A percentile compares a stretch with the other conserved stretches of the same genome.
phyloP scores from a whole-genome alignment of 2,888 invertebrate genomes.

The Disparrhopalites patrizii region DNA sequence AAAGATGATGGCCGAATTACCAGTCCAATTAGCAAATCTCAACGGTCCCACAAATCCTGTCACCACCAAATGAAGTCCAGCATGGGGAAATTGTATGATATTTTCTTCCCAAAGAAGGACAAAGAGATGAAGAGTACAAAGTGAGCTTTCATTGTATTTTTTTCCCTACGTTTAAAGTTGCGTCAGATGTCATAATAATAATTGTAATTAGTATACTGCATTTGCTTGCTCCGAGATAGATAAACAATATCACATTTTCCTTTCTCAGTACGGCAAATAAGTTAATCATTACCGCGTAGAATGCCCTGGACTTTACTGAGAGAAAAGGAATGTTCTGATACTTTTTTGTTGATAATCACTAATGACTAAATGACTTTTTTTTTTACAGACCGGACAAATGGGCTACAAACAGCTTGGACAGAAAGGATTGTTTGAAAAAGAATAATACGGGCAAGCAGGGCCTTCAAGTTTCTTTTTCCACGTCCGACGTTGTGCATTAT shows the following conservation, averaged over 20 bases:
- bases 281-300: too few relatives aligned
- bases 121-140: background rate
- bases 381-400: background rate
- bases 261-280: too few relatives aligned
- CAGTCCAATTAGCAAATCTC: background rate
- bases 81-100: constrained; percentile 14
- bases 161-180: too few relatives aligned
- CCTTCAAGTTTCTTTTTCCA: background rate
- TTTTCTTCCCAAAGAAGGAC: constrained; percentile 16
- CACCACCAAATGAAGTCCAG: constrained; percentile 7
- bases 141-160: background rate
- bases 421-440: background rate
- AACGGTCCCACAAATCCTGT: background rate
- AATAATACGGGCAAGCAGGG: background rate
- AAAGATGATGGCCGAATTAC: constrained; percentile 17
- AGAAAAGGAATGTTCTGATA: too few relatives aligned
- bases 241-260: too few relatives aligned
- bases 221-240: background rate
- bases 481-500: background rate
- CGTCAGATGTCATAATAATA: too few relatives aligned
- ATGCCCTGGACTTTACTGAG: too few relatives aligned
- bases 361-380: background rate
- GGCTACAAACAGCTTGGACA: background rate
- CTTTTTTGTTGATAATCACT: too few relatives aligned
- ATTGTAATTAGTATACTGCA: background rate